Base-by-base conservation (phyloP, 2,797 vertebrate species). In the Philypnodon macrostomus region DNA sequence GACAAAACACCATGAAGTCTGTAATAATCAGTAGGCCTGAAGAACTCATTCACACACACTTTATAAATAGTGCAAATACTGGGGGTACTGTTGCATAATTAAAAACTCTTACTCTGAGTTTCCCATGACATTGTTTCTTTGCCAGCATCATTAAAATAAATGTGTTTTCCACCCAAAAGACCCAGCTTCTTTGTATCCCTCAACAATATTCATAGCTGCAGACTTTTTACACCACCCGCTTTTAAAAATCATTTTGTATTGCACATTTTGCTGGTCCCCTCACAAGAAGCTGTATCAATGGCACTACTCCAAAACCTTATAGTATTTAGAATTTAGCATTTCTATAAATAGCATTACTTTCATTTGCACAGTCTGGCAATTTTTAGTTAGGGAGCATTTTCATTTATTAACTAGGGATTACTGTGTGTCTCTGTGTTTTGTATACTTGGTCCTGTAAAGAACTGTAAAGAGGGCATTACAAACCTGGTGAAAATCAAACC, bases 401-500 rank as follows among this genome's bases (percentile, higher is more conserved):
- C 57, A 39, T 47, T 38, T 45, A 79, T 79, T 80, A 80, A 77
- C 53, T 58, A 34, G 46, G 75, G 75, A 74, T 80, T 80, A 19
- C 53, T 24, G 38, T 46, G 15, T 24, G 50, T 29, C 4, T 17
- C 42, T 80, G 73, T 73, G 52, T 79, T 42, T 67, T 49, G 41
- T 53, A n/a, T n/a, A n/a, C n/a, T n/a, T 58, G 44, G 41, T 73
- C 35, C 65, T 8, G 72, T n/a, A n/a, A n/a, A n/a, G n/a, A n/a
- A n/a, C 74, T 83, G 77, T 83, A 84, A 83, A 75, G 74, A 84
- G 79, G 69, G 40, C 58, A 11, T 58, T 50, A 68, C 68, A 78
- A 73, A 57, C 54, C 75, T 57, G 46, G 65, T 60, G 41, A 70
- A 62, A 38, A 12, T 13, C 18, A 38, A 14, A 34, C 10, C n/a